Base-by-base conservation (phyloP, 2,888 invertebrate species). In the Troides oblongomaculatus region DNA sequence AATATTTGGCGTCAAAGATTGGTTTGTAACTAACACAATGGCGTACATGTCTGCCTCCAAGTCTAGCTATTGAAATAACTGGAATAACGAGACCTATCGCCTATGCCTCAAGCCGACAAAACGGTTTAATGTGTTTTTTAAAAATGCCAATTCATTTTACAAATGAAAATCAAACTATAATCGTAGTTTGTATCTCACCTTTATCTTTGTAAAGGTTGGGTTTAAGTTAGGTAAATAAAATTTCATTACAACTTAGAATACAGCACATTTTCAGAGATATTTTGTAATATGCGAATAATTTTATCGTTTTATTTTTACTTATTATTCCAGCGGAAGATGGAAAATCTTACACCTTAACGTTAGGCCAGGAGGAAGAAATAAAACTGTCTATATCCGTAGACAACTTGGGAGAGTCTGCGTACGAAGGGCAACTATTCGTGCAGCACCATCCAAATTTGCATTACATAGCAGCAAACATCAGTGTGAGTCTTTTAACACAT, bases 401-500 rank as follows among this genome's bases (percentile, higher is more conserved):
- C 68, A 99, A 99, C 85, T 84, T 93, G 30, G 96, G 96, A 0
- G 99, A 99, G 83, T 96, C 98, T 0, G 98, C 98, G 0, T 98
- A 98, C 80, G 97, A 98, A 85, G 95, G 97, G 0, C 96, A 96
- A 78, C 82, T 98, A 30, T 97, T 96, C 78, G 94, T 98, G 7
- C 90, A 94, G n/a, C 97, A 97, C 84, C 96, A 97, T 36, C 90
- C 94, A 66, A 95, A 94, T 73, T 92, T 98, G 39, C 96, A 96
- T 76, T 98, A 97, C 79, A 96, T 97, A 77, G 96, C 96, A 65
- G 94, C 95, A 66, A 94, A 94, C 77, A 93, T 93, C 67, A 94
- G 94, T 78, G 95, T 95, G 83, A 90, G 93, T 88, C 56, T 39
- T 39, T 36, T 21, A 21, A 21, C 2, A 39, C 21, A 43, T 25